phyloP scores from a whole-genome alignment of 2,888 invertebrate species.

The Dioctria linearis region DNA sequence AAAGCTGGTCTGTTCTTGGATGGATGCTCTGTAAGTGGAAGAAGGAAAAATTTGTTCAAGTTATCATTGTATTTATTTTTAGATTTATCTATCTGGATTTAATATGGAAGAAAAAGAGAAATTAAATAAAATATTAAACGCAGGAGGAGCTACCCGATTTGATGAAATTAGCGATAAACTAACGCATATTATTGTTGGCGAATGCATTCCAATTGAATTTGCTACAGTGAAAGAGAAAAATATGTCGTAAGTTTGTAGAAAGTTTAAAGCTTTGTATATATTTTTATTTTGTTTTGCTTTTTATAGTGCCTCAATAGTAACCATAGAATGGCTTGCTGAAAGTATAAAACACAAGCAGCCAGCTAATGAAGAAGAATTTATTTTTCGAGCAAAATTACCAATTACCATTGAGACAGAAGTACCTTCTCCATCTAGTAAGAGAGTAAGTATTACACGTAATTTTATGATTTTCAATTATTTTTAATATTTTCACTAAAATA shows the following conservation, averaged over 20 bases:
- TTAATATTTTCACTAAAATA: background rate
- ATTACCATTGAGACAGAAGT: conserved; percentile 67
- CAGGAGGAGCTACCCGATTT: conserved; percentile 87
- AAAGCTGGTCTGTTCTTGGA: conserved; percentile 87
- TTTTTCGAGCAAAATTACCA: conserved; percentile 66
- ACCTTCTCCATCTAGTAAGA: conserved; percentile 77
- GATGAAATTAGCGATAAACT: conserved; percentile 82
- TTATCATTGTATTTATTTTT: conserved; percentile 59
- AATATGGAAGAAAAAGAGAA: conserved; percentile 77
- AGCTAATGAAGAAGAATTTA: conserved; percentile 73
- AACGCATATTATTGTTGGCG: conserved; percentile 86
- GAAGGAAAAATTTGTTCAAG: conserved; percentile 39
- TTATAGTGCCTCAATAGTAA: conserved; percentile 76
- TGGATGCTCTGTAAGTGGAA: conserved; percentile 82
- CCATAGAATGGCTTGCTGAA: conserved; percentile 82
- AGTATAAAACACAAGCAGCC: conserved; percentile 77
- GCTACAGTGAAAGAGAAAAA: background rate
- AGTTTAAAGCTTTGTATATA: background rate
- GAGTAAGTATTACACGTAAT: conserved; percentile 66
- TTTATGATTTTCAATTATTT: background rate
- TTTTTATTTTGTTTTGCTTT: conserved; percentile 44
- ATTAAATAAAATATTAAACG: conserved; percentile 79
- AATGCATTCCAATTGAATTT: conserved; percentile 65
- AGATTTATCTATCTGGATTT: conserved; percentile 82
- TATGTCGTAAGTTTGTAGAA: conserved; percentile 3